Evolutionary conservation across 1,140 invertebrate genomes (phyloP).

Genomic region (Anastatus disparis): DNA sequence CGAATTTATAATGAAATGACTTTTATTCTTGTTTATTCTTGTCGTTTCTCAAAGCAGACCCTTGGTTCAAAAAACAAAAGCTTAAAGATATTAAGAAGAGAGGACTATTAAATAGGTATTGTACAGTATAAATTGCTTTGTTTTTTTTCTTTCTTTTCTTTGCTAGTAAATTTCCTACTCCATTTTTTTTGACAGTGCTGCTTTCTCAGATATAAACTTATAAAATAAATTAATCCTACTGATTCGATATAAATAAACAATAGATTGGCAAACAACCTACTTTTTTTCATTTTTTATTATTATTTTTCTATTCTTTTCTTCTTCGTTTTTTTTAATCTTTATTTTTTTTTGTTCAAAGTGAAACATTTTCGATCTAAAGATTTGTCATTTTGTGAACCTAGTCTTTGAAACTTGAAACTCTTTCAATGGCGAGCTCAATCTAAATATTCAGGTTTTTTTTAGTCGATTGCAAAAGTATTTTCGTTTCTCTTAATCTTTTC

Average conservation of each 20-base stretch:
- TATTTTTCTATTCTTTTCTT: too few species aligned
- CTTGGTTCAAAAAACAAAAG: conserved; percentile 36
- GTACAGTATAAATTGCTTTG: conserved; percentile 41
- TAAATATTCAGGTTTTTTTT: conserved; percentile 37
- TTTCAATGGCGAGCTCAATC: conserved; percentile 35
- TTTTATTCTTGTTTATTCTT: conserved; percentile 43
- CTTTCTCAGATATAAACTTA: conserved; percentile 39
- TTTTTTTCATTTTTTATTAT: too few species aligned
- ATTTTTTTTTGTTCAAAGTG: conserved; percentile 28
- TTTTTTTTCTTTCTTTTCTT: too few species aligned
- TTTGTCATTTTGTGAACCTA: conserved; percentile 34
- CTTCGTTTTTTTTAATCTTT: too few species aligned
- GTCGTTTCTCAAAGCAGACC: conserved; percentile 40
- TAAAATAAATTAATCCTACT: conserved; percentile 41
- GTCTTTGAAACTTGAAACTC: conserved; percentile 38
- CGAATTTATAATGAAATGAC: conserved; percentile 44
- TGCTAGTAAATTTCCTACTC: conserved; percentile 36
- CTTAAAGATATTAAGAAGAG: conserved; percentile 42
- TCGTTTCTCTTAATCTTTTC: conserved; percentile 35
- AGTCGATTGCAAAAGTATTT: conserved; percentile 43
- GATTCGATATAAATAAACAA: conserved; percentile 33
- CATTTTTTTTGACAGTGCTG: conserved; percentile 36
- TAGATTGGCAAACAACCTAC: conserved; percentile 43
- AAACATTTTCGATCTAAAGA: conserved; percentile 35
- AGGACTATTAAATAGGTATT: conserved; percentile 44